A percentile compares a stretch with the other conserved stretches of the same genome.
phyloP scores from a whole-genome alignment of 2,797 vertebrate species.

The Ambastaia sidthimunki region DNA sequence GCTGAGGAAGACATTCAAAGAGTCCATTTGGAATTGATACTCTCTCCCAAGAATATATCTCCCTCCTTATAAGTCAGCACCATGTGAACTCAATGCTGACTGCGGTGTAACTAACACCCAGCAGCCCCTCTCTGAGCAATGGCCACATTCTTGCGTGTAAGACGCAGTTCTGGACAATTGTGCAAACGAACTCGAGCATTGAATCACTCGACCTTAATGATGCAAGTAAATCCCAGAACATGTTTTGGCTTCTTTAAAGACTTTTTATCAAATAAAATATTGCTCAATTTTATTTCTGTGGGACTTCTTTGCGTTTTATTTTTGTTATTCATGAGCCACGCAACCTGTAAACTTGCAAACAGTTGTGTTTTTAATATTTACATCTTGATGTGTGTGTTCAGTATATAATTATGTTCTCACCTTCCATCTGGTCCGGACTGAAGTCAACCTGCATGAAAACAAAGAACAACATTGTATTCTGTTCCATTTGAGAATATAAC shows the following conservation, averaged over 20 bases:
- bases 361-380: background rate
- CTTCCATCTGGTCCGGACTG: slow-evolving; percentile 43
- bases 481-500: background rate
- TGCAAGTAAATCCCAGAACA: slow-evolving; percentile 3
- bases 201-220: slow-evolving; percentile 23
- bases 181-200: slow-evolving; percentile 4
- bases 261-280: background rate
- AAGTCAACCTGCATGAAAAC: slow-evolving; percentile 41
- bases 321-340: background rate
- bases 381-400: background rate
- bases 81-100: slow-evolving; percentile 77
- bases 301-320: background rate
- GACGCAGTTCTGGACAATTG: slow-evolving; percentile 13
- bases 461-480: background rate
- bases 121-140: slow-evolving; percentile 21
- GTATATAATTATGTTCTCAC: background rate
- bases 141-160: slow-evolving; percentile 23
- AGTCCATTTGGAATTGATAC: slow-evolving; percentile 78
- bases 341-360: background rate
- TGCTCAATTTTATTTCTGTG: background rate
- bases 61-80: slow-evolving; percentile 79
- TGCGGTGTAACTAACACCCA: slow-evolving; percentile 66
- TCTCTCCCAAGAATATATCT: slow-evolving; percentile 79
- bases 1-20: slow-evolving; percentile 68
- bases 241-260: background rate